Base-by-base conservation (phyloP, 2,888 invertebrate genomes). In the Saturnia japonica region DNA sequence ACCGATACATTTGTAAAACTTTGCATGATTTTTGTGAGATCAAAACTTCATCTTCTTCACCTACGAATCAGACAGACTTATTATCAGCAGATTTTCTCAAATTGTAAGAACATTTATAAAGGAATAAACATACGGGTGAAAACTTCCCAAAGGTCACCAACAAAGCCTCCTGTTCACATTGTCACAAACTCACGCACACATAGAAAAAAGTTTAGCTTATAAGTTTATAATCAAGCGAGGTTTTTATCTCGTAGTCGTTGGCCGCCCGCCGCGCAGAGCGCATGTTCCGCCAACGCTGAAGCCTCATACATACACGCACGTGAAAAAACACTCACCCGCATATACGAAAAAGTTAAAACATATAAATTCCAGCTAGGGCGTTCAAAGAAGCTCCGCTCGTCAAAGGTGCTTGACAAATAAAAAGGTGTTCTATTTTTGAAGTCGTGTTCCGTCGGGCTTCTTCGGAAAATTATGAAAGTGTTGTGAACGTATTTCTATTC, bases 211-310 rank as follows among this genome's bases (percentile, higher is more conserved):
- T 91, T 91, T 90, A 93, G 91, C 93, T 93, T 91, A 93, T 93
- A 93, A 93, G 92, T 93, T 94, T 93, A 93, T 93, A 94, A 93
- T 93, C 91, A 93, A 91, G 88, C 90, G 87, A 85, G 88, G 93
- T 93, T 93, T 93, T 93, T 94, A 94, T 94, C 93, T 92, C 87
- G 91, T 93, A 94, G 94, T 94, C 91, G 91, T 83, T 87, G 87
- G 88, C 86, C 88, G 92, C 80, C 86, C 89, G 91, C 85, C 91
- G 90, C 79, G 85, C 87, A 82, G 92, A 81, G 91, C 88, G 91
- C 91, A 93, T 92, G 94, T 91, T 87, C 79, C 80, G 78, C 76
- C 75, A 74, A 81, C 84, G 85, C 85, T 84, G 84, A 86, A 87
- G 85, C 85, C 86, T 79, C 76, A 12, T 60, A 84, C 74, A 86